Percentiles rank a stretch among this genome's conserved stretches.
Evolutionary conservation across 2,797 vertebrate species (phyloP).

Genomic region (Hoplostethus mediterraneus): DNA sequence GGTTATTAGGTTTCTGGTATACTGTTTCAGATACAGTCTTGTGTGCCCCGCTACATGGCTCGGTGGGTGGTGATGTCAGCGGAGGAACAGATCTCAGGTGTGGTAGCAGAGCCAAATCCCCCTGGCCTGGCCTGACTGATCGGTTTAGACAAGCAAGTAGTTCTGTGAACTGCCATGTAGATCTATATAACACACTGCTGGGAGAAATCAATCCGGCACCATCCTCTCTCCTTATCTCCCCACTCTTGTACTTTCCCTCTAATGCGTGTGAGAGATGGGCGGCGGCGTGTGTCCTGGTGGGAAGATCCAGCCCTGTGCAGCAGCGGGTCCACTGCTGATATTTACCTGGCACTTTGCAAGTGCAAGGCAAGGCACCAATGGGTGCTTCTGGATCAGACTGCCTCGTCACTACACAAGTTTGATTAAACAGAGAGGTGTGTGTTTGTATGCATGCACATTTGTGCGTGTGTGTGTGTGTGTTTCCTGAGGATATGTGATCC

Average conservation of each 20-base stretch:
- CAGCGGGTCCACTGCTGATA: constrained; percentile 43
- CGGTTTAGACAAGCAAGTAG: not conserved
- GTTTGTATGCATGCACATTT: constrained; percentile 8
- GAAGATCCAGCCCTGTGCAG: constrained; percentile 7
- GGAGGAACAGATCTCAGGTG: constrained; percentile 25
- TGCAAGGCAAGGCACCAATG: constrained; percentile 40
- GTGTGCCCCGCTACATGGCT: constrained; percentile 37
- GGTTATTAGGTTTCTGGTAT: constrained; percentile 61
- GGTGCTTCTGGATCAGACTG: constrained; percentile 46
- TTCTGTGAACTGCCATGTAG: not conserved
- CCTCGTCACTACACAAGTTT: constrained; percentile 50
- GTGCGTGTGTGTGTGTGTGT: constrained; percentile 6
- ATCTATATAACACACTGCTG: not conserved
- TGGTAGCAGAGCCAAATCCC: constrained; percentile 14
- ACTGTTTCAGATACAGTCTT: constrained; percentile 54
- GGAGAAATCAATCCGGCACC: constrained; percentile 38
- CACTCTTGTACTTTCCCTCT: not conserved
- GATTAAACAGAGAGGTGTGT: constrained; percentile 52
- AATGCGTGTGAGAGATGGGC: not conserved
- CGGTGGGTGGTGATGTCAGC: constrained; percentile 47
- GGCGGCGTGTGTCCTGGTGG: constrained; percentile 24
- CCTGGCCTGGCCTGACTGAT: constrained; percentile 23
- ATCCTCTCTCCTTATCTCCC: constrained; percentile 8
- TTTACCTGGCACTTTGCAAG: constrained; percentile 57
- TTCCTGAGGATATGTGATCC: constrained; percentile 36